A percentile compares a stretch with the other conserved stretches of the same genome.
phyloP scores from a whole-genome alignment of 1,140 invertebrate genomes.

The Diabrotica undecimpunctata region DNA sequence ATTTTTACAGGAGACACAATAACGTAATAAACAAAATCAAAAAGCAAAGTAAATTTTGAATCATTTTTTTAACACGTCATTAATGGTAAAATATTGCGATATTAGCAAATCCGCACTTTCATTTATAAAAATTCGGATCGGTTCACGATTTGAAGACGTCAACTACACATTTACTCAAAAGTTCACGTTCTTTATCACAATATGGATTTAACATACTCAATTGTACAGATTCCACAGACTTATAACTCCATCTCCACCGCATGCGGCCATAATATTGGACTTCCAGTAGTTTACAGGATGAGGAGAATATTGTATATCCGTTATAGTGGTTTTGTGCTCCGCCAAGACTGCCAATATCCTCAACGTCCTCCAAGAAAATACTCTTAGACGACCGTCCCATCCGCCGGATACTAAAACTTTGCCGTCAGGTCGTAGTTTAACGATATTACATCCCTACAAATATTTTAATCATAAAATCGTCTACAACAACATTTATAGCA shows the following conservation, averaged over 20 bases:
- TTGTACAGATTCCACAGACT: conserved; percentile 75
- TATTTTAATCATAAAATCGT: too few relatives aligned
- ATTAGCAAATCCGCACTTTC: too few relatives aligned
- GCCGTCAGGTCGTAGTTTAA: conserved; percentile 64
- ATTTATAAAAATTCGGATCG: too few relatives aligned
- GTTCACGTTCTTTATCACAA: too few relatives aligned
- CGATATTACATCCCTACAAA: conserved; percentile 58
- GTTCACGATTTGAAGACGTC: too few relatives aligned
- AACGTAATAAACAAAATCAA: too few relatives aligned
- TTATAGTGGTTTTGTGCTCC: conserved; percentile 61
- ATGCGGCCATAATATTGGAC: conserved; percentile 66
- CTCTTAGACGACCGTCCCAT: conserved; percentile 71
- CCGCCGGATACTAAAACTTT: conserved; percentile 72
- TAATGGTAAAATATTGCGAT: too few relatives aligned
- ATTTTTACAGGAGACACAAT: too few relatives aligned
- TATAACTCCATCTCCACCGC: conserved; percentile 65
- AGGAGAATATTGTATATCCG: conserved; percentile 64
- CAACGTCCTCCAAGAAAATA: conserved; percentile 75
- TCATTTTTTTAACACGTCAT: too few relatives aligned
- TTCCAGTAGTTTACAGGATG: conserved; percentile 60
- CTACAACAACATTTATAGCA: too few relatives aligned
- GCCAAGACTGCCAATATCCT: conserved; percentile 70
- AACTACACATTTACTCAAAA: too few relatives aligned
- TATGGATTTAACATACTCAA: conserved; percentile 26
- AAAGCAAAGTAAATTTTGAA: too few relatives aligned